A percentile compares a stretch with the other conserved stretches of the same genome.
Evolutionary conservation across 2,888 invertebrate species (phyloP).

Genomic region (Crioceris asparagi): DNA sequence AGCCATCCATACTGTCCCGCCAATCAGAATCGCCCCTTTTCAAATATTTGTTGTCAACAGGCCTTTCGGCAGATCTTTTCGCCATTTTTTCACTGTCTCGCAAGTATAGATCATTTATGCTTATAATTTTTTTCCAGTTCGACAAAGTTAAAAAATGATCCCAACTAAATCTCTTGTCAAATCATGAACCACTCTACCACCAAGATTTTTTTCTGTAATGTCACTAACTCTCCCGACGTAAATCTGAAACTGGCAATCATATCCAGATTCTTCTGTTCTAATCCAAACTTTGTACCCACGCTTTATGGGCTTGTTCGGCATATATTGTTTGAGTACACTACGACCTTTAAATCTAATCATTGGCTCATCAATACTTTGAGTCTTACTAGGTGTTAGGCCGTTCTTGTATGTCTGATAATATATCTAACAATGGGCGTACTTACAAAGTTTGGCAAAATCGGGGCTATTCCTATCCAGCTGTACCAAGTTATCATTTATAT

Average conservation of each 20-base stretch:
- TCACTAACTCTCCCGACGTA: too few species aligned
- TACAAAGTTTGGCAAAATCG: constrained; percentile 22
- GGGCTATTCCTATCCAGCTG: constrained; percentile 14
- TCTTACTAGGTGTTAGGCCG: constrained; percentile 7
- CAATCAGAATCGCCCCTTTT: too few species aligned
- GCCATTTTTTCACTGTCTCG: too few species aligned
- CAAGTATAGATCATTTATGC: too few species aligned
- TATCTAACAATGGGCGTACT: constrained; percentile 17
- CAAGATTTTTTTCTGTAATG: too few species aligned
- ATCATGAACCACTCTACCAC: too few species aligned
- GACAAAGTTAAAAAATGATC: too few species aligned
- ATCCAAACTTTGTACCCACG: constrained; percentile 6
- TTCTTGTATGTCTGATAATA: constrained; percentile 3
- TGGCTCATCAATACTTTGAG: constrained; percentile 16
- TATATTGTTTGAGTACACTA: not conserved
- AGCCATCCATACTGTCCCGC: too few species aligned
- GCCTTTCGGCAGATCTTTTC: too few species aligned
- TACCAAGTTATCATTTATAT: constrained; percentile 20
- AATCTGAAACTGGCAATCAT: constrained; percentile 1
- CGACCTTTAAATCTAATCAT: constrained; percentile 20
- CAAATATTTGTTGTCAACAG: too few species aligned
- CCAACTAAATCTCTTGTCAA: too few species aligned
- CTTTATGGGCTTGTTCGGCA: constrained; percentile 5
- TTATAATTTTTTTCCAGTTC: too few species aligned
- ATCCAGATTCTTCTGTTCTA: constrained; percentile 2